Evolutionary conservation across 1,140 invertebrate species (phyloP).

Genomic region (Drosophila carrolli): DNA sequence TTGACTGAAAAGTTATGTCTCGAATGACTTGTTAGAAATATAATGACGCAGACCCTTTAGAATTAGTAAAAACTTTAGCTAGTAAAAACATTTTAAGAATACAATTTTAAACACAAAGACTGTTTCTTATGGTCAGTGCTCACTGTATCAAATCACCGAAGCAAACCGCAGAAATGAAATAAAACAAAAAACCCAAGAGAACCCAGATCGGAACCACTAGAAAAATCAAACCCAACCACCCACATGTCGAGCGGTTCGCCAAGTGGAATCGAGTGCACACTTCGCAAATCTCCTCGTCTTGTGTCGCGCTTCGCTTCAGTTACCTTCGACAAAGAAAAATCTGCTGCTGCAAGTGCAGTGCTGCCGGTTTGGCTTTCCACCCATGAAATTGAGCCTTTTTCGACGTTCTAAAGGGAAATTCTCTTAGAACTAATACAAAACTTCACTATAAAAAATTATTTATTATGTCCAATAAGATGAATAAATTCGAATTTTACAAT

Average conservation of each 20-base stretch:
- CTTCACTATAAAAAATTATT: too few species aligned
- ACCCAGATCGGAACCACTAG: slow-evolving; percentile 44
- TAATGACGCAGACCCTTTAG: too few species aligned
- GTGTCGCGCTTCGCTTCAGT: slow-evolving; percentile 76
- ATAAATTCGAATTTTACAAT: too few species aligned
- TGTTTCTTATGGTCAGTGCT: not conserved
- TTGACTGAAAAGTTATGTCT: too few species aligned
- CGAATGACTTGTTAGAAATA: too few species aligned
- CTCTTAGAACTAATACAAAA: too few species aligned
- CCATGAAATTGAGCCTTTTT: slow-evolving; percentile 1
- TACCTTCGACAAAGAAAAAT: slow-evolving; percentile 69
- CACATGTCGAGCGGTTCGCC: slow-evolving; percentile 27
- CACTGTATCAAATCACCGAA: slow-evolving; percentile 32
- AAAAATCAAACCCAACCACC: slow-evolving; percentile 45
- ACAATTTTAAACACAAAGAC: too few species aligned
- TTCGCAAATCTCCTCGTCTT: slow-evolving; percentile 27
- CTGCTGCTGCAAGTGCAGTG: slow-evolving; percentile 14
- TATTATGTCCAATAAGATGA: too few species aligned
- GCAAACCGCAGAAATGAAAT: slow-evolving; percentile 34
- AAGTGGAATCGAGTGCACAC: slow-evolving; percentile 50
- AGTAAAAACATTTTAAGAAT: too few species aligned
- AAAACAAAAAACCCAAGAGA: slow-evolving; percentile 19
- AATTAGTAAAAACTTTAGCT: too few species aligned
- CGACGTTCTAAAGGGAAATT: too few species aligned
- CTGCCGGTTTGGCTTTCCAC: slow-evolving; percentile 22